Base-by-base conservation (phyloP, 2,113 vertebrate genomes). In the Myrmecobius fasciatus region DNA sequence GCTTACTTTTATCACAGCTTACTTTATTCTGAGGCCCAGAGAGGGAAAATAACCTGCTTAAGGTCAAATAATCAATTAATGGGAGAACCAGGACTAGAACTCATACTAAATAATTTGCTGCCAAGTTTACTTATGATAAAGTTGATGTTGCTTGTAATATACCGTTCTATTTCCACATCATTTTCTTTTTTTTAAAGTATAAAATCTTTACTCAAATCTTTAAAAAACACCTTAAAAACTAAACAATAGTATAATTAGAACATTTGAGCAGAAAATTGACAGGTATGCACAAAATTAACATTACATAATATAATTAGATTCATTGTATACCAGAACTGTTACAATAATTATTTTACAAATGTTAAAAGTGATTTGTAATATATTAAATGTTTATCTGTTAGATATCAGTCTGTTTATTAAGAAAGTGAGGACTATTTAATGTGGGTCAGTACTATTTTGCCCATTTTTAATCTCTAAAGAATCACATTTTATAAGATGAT, bases 281-380 rank as follows among this genome's bases (percentile, higher is more conserved):
- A 98, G 92, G 95, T 98, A 98, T 92, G 93, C 98, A 98, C 97
- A 95, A 97, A 97, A 95, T 97, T 97, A 97, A 91, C 94, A 97
- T 97, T 97, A 96, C 95, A 92, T 97, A 98, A 98, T 97, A 96
- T 26, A 97, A 97, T 90, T 91, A 91, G 53, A 96, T 94, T 93
- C 22, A 96, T 97, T 93, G 94, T 51, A 97, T 92, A 54, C 52
- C 92, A 92, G 75, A 94, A 97, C 12, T 48, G 91, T 91, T 95
- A 96, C 49, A 96, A 83, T 75, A 95, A 91, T 91, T 92, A n/a
- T 54, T 90, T 97, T 93, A 97, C 52, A 92, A 90, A 95, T 91
- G 96, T 95, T 97, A 96, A 94, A 92, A 97, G 92, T 97, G 91
- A 97, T 96, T 89, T 97, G 28, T 31, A 96, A 95, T 14, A 90